Evolutionary conservation across 2,888 invertebrate genomes (phyloP), one percentile per base, ranked within the genome.

Genomic region (Apomyelois bistriatella): DNA sequence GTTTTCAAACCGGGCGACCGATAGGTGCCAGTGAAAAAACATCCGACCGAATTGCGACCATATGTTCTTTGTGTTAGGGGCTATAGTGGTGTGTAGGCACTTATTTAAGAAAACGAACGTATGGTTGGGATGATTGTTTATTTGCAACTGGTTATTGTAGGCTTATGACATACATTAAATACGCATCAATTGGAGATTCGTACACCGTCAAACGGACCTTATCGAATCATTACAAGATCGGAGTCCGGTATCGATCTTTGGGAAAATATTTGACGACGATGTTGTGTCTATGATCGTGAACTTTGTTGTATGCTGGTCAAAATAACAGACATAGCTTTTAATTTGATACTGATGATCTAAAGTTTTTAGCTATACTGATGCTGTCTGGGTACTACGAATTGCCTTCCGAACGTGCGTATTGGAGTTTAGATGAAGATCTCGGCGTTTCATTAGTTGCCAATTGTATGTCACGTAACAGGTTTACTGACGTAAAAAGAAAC

Each of bases 371-470:
- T 5, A 55, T 55, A 17, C 16, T 52, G 9, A n/a, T 55, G 17
- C 16, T 52, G 10, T 22, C 55, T 40, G 55, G 52, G 6, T 55
- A 55, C n/a, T 49, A 55, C 47, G 7, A 35, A 48, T 16, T 54
- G 32, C 53, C 57, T 32, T 9, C 48, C 28, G 57, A 54, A 43
- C 50, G 43, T 16, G 37, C 48, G 17, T 57, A 54, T 22, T 57
- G 53, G 57, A 40, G 38, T 10, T 40, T 55, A 6, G 57, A 57
- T 42, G 55, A 57, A 37, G 55, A 51, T 40, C 42, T 16, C 22
- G 48, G 32, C 16, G 38, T 55, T 5, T 8, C 30, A 3, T 22
- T 55, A 10, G 30, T 53, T 12, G 32, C 43, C 35, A 55, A 22
- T 35, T 13, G 35, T 5, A 52, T 43, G 52, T 41, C 55, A 10